Evolutionary conservation across 2,888 invertebrate species (phyloP).

Genomic region (Iselma pallidipennis): DNA sequence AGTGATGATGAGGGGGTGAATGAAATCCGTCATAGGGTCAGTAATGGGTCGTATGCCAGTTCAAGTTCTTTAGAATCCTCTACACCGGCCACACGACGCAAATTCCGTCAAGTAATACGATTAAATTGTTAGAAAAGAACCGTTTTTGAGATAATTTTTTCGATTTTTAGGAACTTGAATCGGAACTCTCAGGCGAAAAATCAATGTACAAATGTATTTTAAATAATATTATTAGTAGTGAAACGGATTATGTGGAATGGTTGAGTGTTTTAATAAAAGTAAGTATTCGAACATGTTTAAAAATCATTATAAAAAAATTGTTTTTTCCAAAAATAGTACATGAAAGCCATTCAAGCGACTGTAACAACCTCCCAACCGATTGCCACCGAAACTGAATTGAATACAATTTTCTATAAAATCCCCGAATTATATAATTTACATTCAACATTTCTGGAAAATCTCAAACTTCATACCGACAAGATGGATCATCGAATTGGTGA

Average conservation of each 20-base stretch:
- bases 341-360: constrained; percentile 88
- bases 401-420: constrained; percentile 91
- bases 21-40: constrained; percentile 47
- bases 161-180: constrained; percentile 59
- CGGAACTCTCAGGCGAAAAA: constrained; percentile 65
- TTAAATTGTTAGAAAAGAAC: neutral
- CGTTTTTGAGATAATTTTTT: neutral
- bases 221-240: constrained; percentile 88
- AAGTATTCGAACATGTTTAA: too few relatives aligned
- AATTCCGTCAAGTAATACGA: constrained; percentile 46
- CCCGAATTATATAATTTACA: constrained; percentile 84
- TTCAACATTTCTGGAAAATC: constrained; percentile 77
- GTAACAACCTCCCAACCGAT: constrained; percentile 87
- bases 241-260: constrained; percentile 87
- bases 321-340: constrained; percentile 77
- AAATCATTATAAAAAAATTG: too few relatives aligned
- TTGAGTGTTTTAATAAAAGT: constrained; percentile 87
- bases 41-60: constrained; percentile 56
- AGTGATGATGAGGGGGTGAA: constrained; percentile 59
- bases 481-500: constrained; percentile 83
- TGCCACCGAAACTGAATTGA: constrained; percentile 85
- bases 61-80: constrained; percentile 58
- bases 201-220: constrained; percentile 89
- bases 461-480: constrained; percentile 70
- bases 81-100: constrained; percentile 55